Evolutionary conservation across 2,797 vertebrate species (phyloP), one percentile per base, ranked within the genome.

Genomic region (Chrosomus eos): DNA sequence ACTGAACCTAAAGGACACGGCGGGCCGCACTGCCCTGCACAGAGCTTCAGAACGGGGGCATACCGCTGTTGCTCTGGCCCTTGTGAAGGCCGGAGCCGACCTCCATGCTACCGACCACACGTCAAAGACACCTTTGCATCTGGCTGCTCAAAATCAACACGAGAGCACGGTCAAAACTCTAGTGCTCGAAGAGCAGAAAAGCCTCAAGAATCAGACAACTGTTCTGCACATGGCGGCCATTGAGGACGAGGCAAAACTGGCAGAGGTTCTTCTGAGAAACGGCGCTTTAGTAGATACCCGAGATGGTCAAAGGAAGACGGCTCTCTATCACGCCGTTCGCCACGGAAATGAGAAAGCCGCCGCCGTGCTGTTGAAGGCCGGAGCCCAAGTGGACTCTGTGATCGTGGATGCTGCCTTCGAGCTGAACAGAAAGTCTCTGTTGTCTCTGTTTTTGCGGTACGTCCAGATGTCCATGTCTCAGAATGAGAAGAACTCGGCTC

Each of bases 11-110:
- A 94, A 88, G 85, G 94, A 96, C 70, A 67, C 71, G 6, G 89
- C 92, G 13, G 93, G 93, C 40, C 92, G 88, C 79, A 95, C 93
- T 55, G 90, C 95, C 51, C 91, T 96, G 82, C 95, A 97, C 86
- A 92, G 88, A 38, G 95, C 96, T 40, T 93, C 95, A 66, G 93
- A 91, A 84, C 93, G 88, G 55, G 95, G 94, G 40, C 92, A 94
- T 0, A 58, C 76, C 0, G 82, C 89, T 0, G 90, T 91, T 45
- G 90, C 88, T 1, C 81, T 82, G 86, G 84, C 48, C 9, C 92
- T 97, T 14, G 74, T 94, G 26, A 88, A 0, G 28, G 86, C 88
- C 0, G 94, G 93, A 14, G 92, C 95, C 14, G 88, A 83, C 43
- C 90, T 94, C 18, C 94, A 95, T 72, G 33, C 86, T 75, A 67